Evolutionary conservation across 2,113 vertebrate genomes (phyloP).

Genomic region (Notarius quadriscutis): DNA sequence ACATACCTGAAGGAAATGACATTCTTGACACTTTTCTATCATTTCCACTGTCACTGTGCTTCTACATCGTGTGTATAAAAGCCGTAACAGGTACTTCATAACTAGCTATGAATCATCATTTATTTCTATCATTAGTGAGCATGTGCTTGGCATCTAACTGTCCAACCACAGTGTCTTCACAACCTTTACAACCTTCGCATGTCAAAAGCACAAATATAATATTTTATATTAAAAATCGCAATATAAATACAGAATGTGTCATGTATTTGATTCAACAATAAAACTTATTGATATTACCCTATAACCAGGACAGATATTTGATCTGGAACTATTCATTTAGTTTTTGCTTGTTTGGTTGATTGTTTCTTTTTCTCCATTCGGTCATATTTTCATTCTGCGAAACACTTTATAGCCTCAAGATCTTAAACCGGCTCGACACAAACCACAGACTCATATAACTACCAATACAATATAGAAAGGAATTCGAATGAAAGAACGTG

Average conservation of each 20-base stretch:
- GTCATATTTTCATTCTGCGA: neutral
- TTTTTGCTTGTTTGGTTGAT: too few species aligned
- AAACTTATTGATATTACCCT: neutral
- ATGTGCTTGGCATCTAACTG: neutral
- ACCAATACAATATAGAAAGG: constrained; percentile 30
- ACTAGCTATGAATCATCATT: neutral
- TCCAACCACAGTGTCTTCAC: neutral
- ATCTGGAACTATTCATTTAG: neutral
- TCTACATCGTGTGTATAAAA: neutral
- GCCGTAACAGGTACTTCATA: neutral
- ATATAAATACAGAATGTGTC: neutral
- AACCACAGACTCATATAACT: constrained; percentile 25
- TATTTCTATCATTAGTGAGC: neutral
- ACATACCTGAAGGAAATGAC: neutral
- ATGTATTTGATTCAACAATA: neutral
- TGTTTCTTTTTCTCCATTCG: neutral
- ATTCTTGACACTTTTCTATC: neutral
- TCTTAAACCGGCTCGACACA: neutral
- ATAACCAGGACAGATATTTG: neutral
- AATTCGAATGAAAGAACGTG: constrained; percentile 13
- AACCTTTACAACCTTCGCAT: neutral
- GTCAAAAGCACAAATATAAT: neutral
- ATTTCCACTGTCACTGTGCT: neutral
- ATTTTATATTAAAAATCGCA: neutral
- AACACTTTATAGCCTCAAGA: neutral